Base-by-base conservation (phyloP, 2,797 vertebrate genomes). In the Manis crassicaudata region DNA sequence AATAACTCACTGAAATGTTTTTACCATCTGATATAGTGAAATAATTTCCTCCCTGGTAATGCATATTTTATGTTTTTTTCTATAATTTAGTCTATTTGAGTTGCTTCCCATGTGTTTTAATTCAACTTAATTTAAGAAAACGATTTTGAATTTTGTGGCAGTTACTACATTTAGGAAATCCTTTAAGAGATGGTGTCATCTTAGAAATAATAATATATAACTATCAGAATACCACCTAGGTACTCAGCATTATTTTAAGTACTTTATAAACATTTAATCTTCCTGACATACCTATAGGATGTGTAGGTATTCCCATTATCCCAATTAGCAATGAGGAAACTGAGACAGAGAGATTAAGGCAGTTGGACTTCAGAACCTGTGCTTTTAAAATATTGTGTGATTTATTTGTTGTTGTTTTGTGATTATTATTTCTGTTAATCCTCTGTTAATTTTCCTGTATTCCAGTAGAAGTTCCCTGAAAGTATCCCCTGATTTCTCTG, bases 91-190 rank as follows among this genome's bases (percentile, higher is more conserved):
- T 88, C 50, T 35, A 86, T 89, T 52, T 6, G 16, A 21, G 16
- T 83, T 85, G 35, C 32, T 65, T 20, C 73, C 27, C 23, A 32
- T 62, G 21, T 92, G 52, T 76, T 88, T 93, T 94, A 87, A 58
- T 68, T 92, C 52, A 40, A 63, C 58, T 75, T 85, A 83, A 67
- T 52, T 92, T 92, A 50, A 43, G 80, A 90, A 85, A 56, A 52
- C 67, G 29, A 43, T 82, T 92, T 76, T 17, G 83, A 81, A 77
- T 37, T 90, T 60, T 80, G 29, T 90, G 37, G 32, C 13, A 67
- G 32, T 75, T 72, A 73, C 20, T 70, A 94, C 62, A 76, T 70
- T 92, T 95, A 92, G 43, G 43, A 95, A 87, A 80, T 56, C 32
- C 40, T 7, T 75, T 89, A 89, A 43, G 6, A 82, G 70, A 40